Evolutionary conservation across 1,140 invertebrate genomes (phyloP).

Genomic region (Drosophila willistoni): DNA sequence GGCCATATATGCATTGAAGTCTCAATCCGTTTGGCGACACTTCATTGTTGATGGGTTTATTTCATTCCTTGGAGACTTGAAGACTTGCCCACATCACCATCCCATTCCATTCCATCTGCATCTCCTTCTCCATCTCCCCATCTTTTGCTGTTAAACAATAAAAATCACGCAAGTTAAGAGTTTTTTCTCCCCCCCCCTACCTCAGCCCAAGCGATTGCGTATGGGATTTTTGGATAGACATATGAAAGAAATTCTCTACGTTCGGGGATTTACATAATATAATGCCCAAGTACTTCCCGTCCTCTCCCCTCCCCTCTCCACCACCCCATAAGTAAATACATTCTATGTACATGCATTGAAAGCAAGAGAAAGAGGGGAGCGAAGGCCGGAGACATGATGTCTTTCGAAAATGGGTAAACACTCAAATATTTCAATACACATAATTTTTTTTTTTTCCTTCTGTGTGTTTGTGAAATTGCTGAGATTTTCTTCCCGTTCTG

Average conservation of each 20-base stretch:
- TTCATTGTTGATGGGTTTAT: slow-evolving; percentile 70
- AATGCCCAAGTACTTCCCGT: slow-evolving; percentile 2
- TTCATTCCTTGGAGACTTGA: slow-evolving; percentile 34
- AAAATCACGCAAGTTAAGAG: slow-evolving; percentile 27
- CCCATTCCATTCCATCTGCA: not conserved
- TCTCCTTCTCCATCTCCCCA: not conserved
- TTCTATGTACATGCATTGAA: slow-evolving; percentile 34
- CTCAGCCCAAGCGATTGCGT: not conserved
- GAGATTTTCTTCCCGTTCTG: slow-evolving; percentile 17
- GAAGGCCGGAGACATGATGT: not conserved
- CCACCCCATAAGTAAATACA: not conserved
- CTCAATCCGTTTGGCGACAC: slow-evolving; percentile 52
- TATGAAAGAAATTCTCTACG: slow-evolving; percentile 27
- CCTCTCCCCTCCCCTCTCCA: no score
- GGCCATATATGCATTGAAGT: slow-evolving; percentile 44
- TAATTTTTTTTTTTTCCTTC: no score
- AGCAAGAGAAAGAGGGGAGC: slow-evolving; percentile 6
- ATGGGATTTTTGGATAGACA: slow-evolving; percentile 5
- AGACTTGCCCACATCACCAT: not conserved
- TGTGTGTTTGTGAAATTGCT: slow-evolving; percentile 24
- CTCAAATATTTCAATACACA: slow-evolving; percentile 6
- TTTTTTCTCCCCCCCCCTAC: not conserved
- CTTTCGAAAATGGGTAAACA: slow-evolving; percentile 1
- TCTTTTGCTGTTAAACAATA: slow-evolving; percentile 36
- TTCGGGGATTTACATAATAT: slow-evolving; percentile 58